Conservation (phyloP, 2,113 vertebrate species). For the Hydrochoerus hydrochaeris region DNA sequence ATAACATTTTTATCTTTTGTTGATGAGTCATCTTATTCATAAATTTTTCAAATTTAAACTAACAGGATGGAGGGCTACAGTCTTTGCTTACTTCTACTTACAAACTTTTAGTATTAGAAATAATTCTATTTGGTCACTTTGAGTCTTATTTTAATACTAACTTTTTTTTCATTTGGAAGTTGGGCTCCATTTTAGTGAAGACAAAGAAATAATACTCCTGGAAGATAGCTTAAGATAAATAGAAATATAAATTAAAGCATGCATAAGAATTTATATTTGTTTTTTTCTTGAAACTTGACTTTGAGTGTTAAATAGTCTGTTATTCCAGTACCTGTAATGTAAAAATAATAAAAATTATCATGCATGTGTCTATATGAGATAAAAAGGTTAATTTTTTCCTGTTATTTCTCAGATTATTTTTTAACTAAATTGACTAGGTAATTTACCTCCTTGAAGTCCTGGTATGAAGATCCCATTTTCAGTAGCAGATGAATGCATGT, state of each 20-base stretch:
- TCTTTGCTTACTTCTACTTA: not conserved
- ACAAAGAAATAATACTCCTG: not conserved
- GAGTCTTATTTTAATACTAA: not conserved
- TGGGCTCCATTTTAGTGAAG: not conserved
- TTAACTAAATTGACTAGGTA: not conserved
- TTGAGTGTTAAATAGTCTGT: not conserved
- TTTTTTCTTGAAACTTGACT: conserved; percentile 1
- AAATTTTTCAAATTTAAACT: not conserved
- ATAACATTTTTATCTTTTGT: not conserved
- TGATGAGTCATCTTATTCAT: not conserved
- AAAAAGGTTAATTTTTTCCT: not conserved
- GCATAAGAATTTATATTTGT: not conserved
- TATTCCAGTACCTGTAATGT: not conserved
- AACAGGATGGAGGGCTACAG: not conserved
- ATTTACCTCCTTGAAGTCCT: not conserved
- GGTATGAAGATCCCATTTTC: conserved; percentile 24
- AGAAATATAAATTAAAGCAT: not conserved
- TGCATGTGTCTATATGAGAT: not conserved
- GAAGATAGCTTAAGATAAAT: conserved; percentile 1
- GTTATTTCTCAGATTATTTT: not conserved
- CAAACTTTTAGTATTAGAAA: not conserved
- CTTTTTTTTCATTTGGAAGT: conserved; percentile 50
- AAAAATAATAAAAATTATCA: not conserved
- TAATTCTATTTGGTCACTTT: conserved; percentile 6
- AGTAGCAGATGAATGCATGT: not conserved